Percentiles rank a stretch among this genome's conserved stretches.
phyloP scores from a whole-genome alignment of 64 coral and sea anemone species.

The Orbicella faveolata region DNA sequence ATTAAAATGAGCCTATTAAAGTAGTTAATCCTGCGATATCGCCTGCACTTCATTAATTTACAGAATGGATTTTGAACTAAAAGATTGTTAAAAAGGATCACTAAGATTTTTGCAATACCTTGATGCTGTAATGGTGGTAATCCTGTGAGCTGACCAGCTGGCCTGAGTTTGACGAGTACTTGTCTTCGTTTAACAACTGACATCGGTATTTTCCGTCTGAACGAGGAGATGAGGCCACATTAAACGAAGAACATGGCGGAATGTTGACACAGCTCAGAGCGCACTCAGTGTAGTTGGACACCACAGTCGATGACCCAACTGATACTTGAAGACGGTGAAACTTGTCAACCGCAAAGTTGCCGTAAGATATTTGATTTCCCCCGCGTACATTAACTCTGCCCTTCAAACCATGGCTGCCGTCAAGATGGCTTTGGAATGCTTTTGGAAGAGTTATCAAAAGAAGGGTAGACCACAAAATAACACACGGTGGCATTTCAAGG shows the following conservation, averaged over 20 bases:
- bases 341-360: background rate
- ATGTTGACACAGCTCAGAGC: background rate
- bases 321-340: background rate
- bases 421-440: background rate
- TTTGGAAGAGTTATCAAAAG: background rate
- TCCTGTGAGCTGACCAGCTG: background rate
- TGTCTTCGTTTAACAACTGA: background rate
- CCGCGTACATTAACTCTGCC: background rate
- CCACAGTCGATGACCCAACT: background rate
- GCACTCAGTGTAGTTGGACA: background rate
- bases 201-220: background rate
- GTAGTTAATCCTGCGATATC: background rate
- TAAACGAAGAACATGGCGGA: constrained; percentile 1
- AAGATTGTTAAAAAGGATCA: background rate
- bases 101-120: background rate
- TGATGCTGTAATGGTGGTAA: background rate
- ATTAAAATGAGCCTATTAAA: background rate
- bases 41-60: background rate
- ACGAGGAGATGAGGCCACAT: background rate
- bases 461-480: background rate
- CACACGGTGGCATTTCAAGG: background rate
- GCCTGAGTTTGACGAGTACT: background rate
- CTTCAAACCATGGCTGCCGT: background rate
- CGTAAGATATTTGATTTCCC: background rate
- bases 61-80: background rate